Evolutionary conservation across 2,113 vertebrate genomes (phyloP).

Genomic region (Cochlearius cochlearius): DNA sequence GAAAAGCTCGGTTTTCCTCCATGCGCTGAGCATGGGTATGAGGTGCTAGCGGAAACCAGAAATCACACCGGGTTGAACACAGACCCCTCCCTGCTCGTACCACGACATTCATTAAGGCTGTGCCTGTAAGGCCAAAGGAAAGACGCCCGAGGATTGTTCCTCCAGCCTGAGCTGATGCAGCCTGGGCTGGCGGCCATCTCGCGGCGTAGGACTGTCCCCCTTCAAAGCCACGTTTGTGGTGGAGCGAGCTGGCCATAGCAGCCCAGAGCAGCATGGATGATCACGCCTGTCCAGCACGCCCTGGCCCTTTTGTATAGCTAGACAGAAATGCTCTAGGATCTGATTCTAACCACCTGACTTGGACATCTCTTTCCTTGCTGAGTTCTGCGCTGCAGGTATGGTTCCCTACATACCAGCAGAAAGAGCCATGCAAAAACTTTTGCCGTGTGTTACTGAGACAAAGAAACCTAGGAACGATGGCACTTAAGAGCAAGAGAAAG

Average conservation of each 20-base stretch:
- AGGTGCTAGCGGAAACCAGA: neutral
- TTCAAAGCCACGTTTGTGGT: neutral
- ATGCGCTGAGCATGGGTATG: accelerated
- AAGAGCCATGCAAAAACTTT: neutral
- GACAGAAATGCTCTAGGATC: neutral
- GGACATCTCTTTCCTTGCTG: neutral
- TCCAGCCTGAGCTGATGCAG: neutral
- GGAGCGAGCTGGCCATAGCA: neutral
- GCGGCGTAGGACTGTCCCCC: neutral
- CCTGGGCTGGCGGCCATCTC: neutral
- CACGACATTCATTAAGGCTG: neutral
- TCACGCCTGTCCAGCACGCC: neutral
- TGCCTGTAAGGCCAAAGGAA: neutral
- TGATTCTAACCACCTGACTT: neutral
- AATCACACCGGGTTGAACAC: neutral
- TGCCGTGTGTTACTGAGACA: neutral
- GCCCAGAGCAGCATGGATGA: neutral
- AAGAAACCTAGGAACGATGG: neutral
- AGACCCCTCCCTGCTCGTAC: neutral
- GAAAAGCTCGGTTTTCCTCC: neutral
- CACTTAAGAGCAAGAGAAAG: neutral
- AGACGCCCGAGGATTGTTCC: neutral
- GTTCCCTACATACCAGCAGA: neutral
- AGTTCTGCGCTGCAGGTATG: neutral
- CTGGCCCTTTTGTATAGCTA: neutral